Evolutionary conservation across 1,140 invertebrate species (phyloP).

Genomic region (Aphaenogaster floridana): DNA sequence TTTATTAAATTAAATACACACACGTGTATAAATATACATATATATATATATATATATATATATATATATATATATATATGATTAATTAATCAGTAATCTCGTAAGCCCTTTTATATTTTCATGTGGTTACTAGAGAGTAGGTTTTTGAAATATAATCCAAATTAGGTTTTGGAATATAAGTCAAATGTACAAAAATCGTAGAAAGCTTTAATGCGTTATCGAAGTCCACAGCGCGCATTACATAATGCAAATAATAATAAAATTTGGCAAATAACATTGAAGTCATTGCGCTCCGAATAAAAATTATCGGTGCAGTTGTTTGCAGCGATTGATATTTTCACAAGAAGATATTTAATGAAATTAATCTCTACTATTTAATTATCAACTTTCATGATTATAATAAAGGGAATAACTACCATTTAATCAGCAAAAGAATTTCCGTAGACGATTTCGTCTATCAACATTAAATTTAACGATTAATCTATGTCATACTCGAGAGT

Average conservation of each 20-base stretch:
- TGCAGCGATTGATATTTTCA: constrained; percentile 1
- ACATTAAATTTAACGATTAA: background rate
- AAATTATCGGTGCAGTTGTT: constrained; percentile 17
- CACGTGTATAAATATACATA: background rate
- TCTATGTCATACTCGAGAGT: background rate
- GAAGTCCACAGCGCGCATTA: background rate
- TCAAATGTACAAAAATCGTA: background rate
- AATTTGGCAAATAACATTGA: constrained; percentile 21
- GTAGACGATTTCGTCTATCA: background rate
- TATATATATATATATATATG: background rate
- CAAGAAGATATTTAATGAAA: constrained; percentile 27
- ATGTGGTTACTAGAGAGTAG: background rate
- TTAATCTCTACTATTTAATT: background rate
- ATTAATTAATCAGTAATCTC: too few species aligned
- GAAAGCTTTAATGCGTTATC: background rate
- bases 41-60: background rate
- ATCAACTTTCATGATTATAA: background rate
- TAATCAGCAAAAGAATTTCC: background rate
- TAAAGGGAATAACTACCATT: background rate
- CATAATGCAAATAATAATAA: constrained; percentile 7
- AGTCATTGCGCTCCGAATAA: constrained; percentile 14
- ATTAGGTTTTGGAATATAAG: background rate
- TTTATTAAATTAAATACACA: background rate
- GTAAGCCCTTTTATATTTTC: background rate
- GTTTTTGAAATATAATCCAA: background rate